Conservation (phyloP, 2,888 invertebrate genomes). For the Drosophila macrospina region DNA sequence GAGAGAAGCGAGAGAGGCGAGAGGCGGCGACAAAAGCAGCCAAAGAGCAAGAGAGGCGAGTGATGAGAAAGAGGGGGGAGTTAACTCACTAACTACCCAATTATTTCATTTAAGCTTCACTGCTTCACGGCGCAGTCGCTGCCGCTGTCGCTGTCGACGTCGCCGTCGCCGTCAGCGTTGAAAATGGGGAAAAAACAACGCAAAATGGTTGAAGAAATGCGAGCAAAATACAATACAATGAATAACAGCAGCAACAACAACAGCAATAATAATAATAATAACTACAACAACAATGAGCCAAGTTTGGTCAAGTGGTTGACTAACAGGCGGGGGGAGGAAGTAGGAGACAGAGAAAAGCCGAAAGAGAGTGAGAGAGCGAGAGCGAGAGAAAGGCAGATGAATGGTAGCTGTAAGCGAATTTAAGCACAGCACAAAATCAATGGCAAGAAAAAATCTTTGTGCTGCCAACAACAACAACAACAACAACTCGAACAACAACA, state of each 20-base stretch:
- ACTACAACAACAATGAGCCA: conserved; percentile 47
- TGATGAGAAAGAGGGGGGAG: background rate
- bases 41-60: background rate
- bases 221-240: conserved; percentile 51
- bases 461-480: conserved; percentile 26
- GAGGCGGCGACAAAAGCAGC: background rate
- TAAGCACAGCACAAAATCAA: conserved; percentile 74
- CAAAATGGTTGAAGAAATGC: conserved; percentile 61
- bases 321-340: background rate
- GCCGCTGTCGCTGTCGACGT: conserved; percentile 15
- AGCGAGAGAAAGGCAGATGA: conserved; percentile 17
- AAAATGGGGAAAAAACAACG: too few relatives aligned
- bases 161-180: too few relatives aligned
- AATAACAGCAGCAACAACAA: conserved; percentile 8
- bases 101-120: conserved; percentile 84
- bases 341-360: background rate
- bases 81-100: conserved; percentile 82
- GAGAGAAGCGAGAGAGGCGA: background rate
- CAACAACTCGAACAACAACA: conserved; percentile 20
- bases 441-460: conserved; percentile 64
- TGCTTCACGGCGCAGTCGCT: conserved; percentile 56
- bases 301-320: conserved; percentile 64
- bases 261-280: conserved; percentile 34
- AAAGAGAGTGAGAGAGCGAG: background rate
- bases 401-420: conserved; percentile 75